phyloP scores from a whole-genome alignment of 2,888 invertebrate species.

The Charanyca ferruginea region DNA sequence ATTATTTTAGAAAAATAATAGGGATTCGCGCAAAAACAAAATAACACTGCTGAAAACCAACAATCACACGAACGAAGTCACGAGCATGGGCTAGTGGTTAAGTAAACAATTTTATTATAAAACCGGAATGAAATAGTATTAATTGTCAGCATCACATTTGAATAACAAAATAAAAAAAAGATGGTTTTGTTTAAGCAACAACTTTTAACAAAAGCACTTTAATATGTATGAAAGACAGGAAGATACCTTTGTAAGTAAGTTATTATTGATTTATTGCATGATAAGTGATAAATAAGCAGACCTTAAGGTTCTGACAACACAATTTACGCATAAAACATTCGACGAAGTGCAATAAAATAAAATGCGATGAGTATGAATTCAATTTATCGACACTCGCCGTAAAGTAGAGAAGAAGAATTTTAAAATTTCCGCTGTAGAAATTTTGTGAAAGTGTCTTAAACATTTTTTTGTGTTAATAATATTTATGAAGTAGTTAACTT shows the following conservation, averaged over 20 bases:
- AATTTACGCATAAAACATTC: conserved; percentile 43
- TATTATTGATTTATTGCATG: conserved; percentile 53
- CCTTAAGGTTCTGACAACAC: conserved; percentile 37
- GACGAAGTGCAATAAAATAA: conserved; percentile 57
- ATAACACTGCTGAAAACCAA: too few species aligned
- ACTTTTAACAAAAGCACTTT: conserved; percentile 1
- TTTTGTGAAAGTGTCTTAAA: conserved; percentile 8
- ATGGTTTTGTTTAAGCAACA: conserved; percentile 10
- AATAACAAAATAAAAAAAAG: conserved; percentile 7
- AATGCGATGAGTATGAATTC: conserved; percentile 40
- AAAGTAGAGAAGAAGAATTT: conserved; percentile 26
- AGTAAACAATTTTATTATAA: too few species aligned
- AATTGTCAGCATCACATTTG: conserved; percentile 1
- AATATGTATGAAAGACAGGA: conserved; percentile 42
- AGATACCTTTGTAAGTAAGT: conserved; percentile 43
- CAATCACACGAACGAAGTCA: too few species aligned
- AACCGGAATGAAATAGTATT: too few species aligned
- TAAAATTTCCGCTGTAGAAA: conserved; percentile 37
- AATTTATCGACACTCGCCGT: conserved; percentile 19
- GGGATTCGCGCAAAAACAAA: too few species aligned
- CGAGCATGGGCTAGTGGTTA: too few species aligned
- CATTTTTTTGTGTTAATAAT: neutral
- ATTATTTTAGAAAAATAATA: too few species aligned
- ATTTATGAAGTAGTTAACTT: neutral
- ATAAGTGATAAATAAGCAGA: conserved; percentile 55